These are phyloP conservation scores for Channallabes apus DNA, from an alignment of 2,797 vertebrate genomes.

Conservation along the genomic window DNA sequence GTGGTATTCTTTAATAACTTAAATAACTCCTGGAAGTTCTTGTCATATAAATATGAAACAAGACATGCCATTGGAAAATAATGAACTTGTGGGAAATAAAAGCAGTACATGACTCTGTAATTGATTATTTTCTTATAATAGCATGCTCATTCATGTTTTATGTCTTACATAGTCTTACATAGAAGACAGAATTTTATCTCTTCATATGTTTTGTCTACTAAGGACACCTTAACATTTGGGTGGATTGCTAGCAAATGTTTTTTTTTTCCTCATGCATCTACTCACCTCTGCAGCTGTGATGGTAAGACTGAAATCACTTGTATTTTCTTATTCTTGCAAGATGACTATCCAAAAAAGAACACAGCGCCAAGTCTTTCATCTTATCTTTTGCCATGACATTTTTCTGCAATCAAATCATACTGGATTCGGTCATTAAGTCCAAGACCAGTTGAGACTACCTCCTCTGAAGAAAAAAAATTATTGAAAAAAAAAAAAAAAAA, in stretches of 20 bases:
- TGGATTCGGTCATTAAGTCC: conserved; percentile 4
- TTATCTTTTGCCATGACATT: conserved; percentile 14
- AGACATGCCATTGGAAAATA: too few relatives aligned
- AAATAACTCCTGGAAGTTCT: too few relatives aligned
- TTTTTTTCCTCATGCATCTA: neutral
- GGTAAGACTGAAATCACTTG: neutral
- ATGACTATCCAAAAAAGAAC: conserved; percentile 14
- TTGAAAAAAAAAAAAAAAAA: neutral
- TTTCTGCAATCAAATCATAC: conserved; percentile 1
- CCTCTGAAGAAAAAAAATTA: too few relatives aligned
- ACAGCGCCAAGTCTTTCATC: neutral
- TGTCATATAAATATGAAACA: too few relatives aligned
- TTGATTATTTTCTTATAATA: too few relatives aligned
- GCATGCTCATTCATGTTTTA: too few relatives aligned
- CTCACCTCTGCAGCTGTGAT: neutral
- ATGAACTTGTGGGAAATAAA: too few relatives aligned
- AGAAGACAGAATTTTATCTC: too few relatives aligned
- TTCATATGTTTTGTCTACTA: too few relatives aligned
- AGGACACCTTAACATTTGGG: neutral
- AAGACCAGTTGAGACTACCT: neutral
- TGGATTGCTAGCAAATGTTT: neutral
- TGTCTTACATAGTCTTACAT: too few relatives aligned
- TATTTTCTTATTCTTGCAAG: conserved; percentile 9
- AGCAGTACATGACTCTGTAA: too few relatives aligned
- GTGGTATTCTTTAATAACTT: too few relatives aligned